These are phyloP conservation scores for Cyclina sinensis DNA, from an alignment of 1,140 invertebrate genomes.

Conservation along the genomic window DNA sequence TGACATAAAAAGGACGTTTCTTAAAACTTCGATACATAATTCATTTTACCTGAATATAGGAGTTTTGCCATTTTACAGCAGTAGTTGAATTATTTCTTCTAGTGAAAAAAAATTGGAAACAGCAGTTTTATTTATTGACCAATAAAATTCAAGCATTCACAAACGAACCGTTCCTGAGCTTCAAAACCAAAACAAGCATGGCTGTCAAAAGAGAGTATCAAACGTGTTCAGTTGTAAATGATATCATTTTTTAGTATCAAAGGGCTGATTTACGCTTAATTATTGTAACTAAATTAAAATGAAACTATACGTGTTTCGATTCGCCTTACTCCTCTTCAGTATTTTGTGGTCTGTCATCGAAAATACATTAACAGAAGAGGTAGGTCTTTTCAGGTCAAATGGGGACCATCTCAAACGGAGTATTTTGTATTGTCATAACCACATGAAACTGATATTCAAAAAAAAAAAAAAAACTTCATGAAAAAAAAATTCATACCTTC, in stretches of 20 bases:
- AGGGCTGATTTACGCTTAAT: no score
- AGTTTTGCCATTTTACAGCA: not conserved
- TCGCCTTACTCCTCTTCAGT: conserved; percentile 4
- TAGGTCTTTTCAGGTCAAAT: not conserved
- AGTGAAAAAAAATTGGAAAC: not conserved
- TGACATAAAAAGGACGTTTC: not conserved
- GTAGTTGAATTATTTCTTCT: not conserved
- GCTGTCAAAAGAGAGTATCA: not conserved
- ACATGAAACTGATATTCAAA: no score
- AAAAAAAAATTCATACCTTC: no score
- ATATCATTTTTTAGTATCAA: not conserved
- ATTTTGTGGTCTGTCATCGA: conserved; percentile 29
- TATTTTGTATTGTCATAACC: no score
- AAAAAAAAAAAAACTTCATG: no score
- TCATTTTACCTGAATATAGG: not conserved
- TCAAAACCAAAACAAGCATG: conserved; percentile 67
- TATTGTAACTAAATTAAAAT: not conserved
- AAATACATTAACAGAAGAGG: conserved; percentile 34
- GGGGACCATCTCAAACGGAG: conserved; percentile 18
- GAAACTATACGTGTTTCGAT: conserved; percentile 25
- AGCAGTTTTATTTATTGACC: conserved; percentile 25
- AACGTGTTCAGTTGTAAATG: not conserved
- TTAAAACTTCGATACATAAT: not conserved
- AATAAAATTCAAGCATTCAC: conserved; percentile 13
- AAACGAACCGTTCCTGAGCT: not conserved